Evolutionary conservation across 2,888 invertebrate genomes (phyloP).

Genomic region (Tortrix viridana): DNA sequence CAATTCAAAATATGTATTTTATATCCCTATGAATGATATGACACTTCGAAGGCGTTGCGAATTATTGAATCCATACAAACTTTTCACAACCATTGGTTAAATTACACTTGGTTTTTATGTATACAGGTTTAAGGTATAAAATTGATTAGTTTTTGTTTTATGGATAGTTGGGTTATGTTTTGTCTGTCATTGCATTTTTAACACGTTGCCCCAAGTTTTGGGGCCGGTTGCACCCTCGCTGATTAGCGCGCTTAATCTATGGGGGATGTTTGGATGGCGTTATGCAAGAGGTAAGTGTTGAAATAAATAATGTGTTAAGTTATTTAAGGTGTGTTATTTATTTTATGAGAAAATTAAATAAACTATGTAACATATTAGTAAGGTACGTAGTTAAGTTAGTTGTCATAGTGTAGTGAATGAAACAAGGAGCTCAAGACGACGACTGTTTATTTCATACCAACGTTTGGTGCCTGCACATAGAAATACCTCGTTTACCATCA

Average conservation of each 20-base stretch:
- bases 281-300: slow-evolving; percentile 42
- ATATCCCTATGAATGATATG: slow-evolving; percentile 81
- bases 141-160: slow-evolving; percentile 37
- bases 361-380: too few species aligned
- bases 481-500: too few species aligned
- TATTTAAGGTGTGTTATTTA: too few species aligned
- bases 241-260: slow-evolving; percentile 81
- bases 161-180: slow-evolving; percentile 37
- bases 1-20: slow-evolving; percentile 80
- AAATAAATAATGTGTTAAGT: too few species aligned
- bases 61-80: slow-evolving; percentile 57
- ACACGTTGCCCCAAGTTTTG: slow-evolving; percentile 74
- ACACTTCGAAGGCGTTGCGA: slow-evolving; percentile 82
- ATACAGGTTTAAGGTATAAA: slow-evolving; percentile 43
- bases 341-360: too few species aligned
- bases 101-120: slow-evolving; percentile 38
- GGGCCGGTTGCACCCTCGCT: slow-evolving; percentile 80
- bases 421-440: too few species aligned
- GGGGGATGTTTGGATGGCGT: slow-evolving; percentile 64
- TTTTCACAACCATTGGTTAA: slow-evolving; percentile 20
- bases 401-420: too few species aligned
- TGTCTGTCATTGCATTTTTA: slow-evolving; percentile 82
- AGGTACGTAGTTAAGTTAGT: too few species aligned
- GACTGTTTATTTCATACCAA: too few species aligned
- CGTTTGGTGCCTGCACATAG: too few species aligned